Evolutionary conservation across 2,113 vertebrate species (phyloP), one percentile per base, ranked within the genome.

Genomic region (Martes martes): DNA sequence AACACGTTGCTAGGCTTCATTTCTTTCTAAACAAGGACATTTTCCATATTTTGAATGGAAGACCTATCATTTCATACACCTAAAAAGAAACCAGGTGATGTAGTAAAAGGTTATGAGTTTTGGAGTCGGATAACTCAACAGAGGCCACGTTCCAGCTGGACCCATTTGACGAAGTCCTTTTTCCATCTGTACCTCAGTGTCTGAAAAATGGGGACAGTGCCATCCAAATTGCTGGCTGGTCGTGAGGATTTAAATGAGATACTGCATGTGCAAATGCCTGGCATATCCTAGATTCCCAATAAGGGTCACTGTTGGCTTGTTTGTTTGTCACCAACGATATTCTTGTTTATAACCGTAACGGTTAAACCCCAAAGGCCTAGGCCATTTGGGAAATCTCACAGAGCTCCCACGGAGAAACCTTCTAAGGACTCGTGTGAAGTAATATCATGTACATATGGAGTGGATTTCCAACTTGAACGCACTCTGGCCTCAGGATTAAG

Each of bases 401-500:
- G 45, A 83, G 45, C 84, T 96, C 80, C 92, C 63, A 31, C 14
- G 33, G 94, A 91, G 76, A 87, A 96, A 92, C 19, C 18, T 95
- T 97, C 90, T 47, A 91, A 69, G 71, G 67, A 83, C 26, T 89
- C 94, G 39, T 92, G 67, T 96, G 89, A 97, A 95, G 81, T 79
- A 79, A 69, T 69, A 82, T 61, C 79, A 63, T 45, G 88, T 96
- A 80, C 96, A 96, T 96, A 94, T 95, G 95, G 90, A 97, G 85
- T 89, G 91, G 69, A 96, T 96, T 97, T 97, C 90, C 78, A 88
- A 83, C 39, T 91, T 45, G 76, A 97, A 92, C 45, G 61, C 52
- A 86, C 65, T 67, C 45, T 79, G 82, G 85, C 85, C 90, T 97
- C 85, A 63, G 97, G 91, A 97, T 96, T 96, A 96, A 94, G 96